phyloP scores from a whole-genome alignment of 64 coral and sea anemone genomes.

The Montipora capricornis region DNA sequence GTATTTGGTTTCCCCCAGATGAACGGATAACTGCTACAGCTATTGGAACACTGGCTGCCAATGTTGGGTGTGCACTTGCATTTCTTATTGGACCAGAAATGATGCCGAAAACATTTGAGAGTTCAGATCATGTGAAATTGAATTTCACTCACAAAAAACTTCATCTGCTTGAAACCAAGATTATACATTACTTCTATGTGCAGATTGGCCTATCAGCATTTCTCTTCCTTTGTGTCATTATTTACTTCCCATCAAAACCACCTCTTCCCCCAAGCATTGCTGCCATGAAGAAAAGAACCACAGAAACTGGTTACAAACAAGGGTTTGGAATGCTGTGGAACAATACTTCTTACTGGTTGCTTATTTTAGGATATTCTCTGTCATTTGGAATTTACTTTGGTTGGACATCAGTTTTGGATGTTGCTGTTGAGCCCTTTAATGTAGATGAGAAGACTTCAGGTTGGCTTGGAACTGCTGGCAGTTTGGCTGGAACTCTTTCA shows the following conservation, averaged over 20 bases:
- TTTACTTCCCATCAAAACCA: constrained; percentile 80
- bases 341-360: constrained; percentile 56
- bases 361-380: constrained; percentile 57
- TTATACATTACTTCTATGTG: constrained; percentile 69
- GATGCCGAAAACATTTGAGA: constrained; percentile 11
- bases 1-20: constrained; percentile 73
- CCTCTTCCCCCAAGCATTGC: constrained; percentile 65
- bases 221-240: constrained; percentile 37
- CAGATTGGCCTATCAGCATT: constrained; percentile 25
- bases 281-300: constrained; percentile 2
- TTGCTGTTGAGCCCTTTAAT: constrained; percentile 66
- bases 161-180: constrained; percentile 6
- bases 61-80: constrained; percentile 53
- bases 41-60: constrained; percentile 56
- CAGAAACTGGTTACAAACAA: constrained; percentile 44
- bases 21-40: constrained; percentile 81
- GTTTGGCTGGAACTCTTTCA: constrained; percentile 50
- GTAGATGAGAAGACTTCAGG: constrained; percentile 57
- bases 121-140: not conserved
- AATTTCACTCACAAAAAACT: constrained; percentile 49
- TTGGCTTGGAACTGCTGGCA: constrained; percentile 60
- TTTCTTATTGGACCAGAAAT: constrained; percentile 79
- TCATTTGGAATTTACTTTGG: constrained; percentile 54
- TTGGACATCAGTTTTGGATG: constrained; percentile 71
- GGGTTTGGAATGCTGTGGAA: constrained; percentile 23